phyloP scores from a whole-genome alignment of 1,140 invertebrate genomes.

The Bombus soroeensis region DNA sequence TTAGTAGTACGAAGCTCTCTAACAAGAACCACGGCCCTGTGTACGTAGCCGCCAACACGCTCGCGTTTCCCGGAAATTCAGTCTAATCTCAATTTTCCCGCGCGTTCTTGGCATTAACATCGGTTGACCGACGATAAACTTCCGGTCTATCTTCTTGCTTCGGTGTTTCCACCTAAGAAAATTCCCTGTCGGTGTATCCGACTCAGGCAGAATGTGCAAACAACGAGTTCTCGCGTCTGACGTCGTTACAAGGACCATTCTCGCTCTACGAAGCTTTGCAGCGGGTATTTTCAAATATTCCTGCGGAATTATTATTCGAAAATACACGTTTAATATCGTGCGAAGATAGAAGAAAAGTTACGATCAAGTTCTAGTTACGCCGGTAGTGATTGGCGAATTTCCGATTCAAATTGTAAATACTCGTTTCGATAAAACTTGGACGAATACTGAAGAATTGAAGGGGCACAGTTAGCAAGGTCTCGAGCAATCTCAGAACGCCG shows the following conservation, averaged over 20 bases:
- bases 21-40: slow-evolving; percentile 14
- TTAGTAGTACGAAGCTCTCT: neutral
- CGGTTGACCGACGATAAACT: slow-evolving; percentile 38
- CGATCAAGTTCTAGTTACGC: neutral
- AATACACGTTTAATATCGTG: no score
- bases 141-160: neutral
- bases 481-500: neutral
- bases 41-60: neutral
- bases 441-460: neutral
- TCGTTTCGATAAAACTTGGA: neutral
- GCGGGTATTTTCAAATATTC: neutral
- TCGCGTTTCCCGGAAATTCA: neutral
- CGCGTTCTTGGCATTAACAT: slow-evolving; percentile 16
- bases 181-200: neutral
- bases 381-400: neutral
- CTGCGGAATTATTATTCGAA: no score
- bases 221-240: neutral
- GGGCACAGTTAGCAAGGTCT: neutral
- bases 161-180: neutral
- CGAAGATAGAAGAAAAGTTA: neutral
- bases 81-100: slow-evolving; percentile 38
- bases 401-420: neutral
- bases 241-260: neutral
- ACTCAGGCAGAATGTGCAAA: neutral
- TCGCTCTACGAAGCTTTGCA: neutral